phyloP scores from a whole-genome alignment of 1,140 invertebrate species.

The Saccostrea cuccullata region DNA sequence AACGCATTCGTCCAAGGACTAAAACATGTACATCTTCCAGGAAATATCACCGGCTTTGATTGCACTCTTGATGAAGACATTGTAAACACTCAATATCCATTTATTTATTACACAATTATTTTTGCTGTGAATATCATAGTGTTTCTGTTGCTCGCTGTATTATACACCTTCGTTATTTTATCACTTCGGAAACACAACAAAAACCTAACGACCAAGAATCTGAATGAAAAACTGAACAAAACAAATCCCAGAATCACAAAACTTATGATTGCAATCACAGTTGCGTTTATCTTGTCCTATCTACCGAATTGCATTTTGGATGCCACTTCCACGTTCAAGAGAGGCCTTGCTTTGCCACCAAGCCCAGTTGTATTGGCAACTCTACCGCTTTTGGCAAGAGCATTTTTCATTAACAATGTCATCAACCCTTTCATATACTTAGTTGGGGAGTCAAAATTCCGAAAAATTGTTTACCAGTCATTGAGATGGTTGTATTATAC shows the following conservation, averaged over 20 bases:
- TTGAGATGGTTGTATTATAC: slow-evolving; percentile 28
- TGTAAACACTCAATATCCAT: slow-evolving; percentile 48
- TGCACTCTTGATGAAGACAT: slow-evolving; percentile 51
- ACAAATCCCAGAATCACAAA: slow-evolving; percentile 40
- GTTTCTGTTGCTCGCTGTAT: slow-evolving; percentile 46
- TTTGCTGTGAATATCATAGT: slow-evolving; percentile 45
- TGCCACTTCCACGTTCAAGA: slow-evolving; percentile 35
- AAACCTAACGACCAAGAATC: background rate
- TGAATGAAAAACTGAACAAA: slow-evolving; percentile 35
- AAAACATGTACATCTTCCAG: slow-evolving; percentile 40
- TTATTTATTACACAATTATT: slow-evolving; percentile 45
- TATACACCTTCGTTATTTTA: slow-evolving; percentile 41
- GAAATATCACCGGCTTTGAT: slow-evolving; percentile 56
- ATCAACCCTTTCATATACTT: background rate
- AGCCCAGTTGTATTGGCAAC: slow-evolving; percentile 30
- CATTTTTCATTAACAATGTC: slow-evolving; percentile 9
- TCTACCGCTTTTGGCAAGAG: slow-evolving; percentile 33
- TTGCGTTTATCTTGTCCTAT: slow-evolving; percentile 44
- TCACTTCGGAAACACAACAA: slow-evolving; percentile 25
- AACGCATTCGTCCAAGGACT: slow-evolving; percentile 50
- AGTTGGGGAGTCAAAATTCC: slow-evolving; percentile 41
- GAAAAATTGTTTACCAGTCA: slow-evolving; percentile 25
- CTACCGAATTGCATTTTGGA: slow-evolving; percentile 41
- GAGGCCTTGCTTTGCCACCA: background rate
- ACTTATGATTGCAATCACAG: slow-evolving; percentile 46